Conservation (phyloP, 1,140 invertebrate species). For the Neodiprion lecontei region DNA sequence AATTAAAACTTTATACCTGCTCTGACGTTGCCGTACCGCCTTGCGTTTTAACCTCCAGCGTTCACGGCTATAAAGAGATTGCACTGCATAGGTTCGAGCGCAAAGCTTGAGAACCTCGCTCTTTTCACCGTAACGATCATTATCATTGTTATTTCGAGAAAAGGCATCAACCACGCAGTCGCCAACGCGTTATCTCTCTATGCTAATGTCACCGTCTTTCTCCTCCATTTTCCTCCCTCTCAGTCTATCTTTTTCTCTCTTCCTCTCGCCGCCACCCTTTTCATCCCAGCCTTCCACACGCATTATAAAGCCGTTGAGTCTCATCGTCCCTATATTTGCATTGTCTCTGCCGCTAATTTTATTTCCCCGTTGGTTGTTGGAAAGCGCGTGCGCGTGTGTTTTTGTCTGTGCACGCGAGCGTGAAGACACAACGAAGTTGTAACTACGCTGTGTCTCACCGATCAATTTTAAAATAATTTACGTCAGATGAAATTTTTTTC, state of each 20-base stretch:
- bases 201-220: constrained; percentile 8
- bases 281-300: constrained; percentile 5
- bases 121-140: background rate
- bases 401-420: too few species aligned
- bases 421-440: too few species aligned
- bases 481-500: too few species aligned
- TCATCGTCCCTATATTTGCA: background rate
- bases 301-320: constrained; percentile 5
- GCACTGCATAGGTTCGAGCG: background rate
- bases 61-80: constrained; percentile 11
- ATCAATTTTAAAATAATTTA: too few species aligned
- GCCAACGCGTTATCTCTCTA: constrained; percentile 16
- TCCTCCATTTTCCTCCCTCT: background rate
- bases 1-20: background rate
- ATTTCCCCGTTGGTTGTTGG: constrained; percentile 2
- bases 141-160: constrained; percentile 11
- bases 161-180: background rate
- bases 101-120: background rate
- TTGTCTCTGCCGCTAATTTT: constrained; percentile 2
- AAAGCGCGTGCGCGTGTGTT: background rate
- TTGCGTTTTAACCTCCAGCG: background rate
- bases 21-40: background rate
- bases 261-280: background rate
- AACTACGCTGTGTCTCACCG: too few species aligned
- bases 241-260: background rate